Evolutionary conservation across 2,797 vertebrate genomes (phyloP), one percentile per base, ranked within the genome.

Genomic region (Girardinus metallicus): DNA sequence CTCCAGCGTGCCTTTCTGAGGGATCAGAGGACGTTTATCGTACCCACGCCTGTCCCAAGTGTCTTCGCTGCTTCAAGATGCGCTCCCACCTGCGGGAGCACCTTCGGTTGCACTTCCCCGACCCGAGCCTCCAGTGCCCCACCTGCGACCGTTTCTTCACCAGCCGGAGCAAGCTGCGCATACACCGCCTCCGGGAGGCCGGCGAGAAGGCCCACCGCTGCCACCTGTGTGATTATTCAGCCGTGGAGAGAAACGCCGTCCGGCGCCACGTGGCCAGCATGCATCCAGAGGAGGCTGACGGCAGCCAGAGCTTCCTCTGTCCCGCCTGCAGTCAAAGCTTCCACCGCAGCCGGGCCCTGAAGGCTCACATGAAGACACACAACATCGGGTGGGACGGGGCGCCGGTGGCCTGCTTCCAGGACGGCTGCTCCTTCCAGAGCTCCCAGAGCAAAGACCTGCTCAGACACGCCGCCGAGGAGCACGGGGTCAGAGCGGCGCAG

Each of bases 1-100:
- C 26, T 64, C 57, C 23, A 97, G 97, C 95, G 62, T 93, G 93
- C 34, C 87, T 96, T 0, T 85, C 84, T 0, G 96, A 96, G 75
- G 96, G 96, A 41, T 94, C 96, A 0, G 97, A 97, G 87, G 94
- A 95, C 74, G 93, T 97, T 82, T 99, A 96, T 88, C 97, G 97
- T 90, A 99, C 98, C 43, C 97, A 99, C 90, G 97, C 97, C 91
- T 99, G 99, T 83, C 97, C 97, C 0, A 97, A 97, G 80, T 99
- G 99, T 87, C 97, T 97, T 1, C 97, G 98, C 74, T 99, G 98
- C 92, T 99, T 99, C 91, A 99, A 98, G 94, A 98, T 97, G 87
- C 96, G 97, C 76, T 98, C 98, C 0, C 98, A 99, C 86, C 94
- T 99, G 76, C 96, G 96, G 79, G 98, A 99, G 79, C 99, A 99